A percentile compares a stretch with the other conserved stretches of the same genome.
Conservation (phyloP, 2,888 invertebrate species). For the Dryococelus australis region DNA sequence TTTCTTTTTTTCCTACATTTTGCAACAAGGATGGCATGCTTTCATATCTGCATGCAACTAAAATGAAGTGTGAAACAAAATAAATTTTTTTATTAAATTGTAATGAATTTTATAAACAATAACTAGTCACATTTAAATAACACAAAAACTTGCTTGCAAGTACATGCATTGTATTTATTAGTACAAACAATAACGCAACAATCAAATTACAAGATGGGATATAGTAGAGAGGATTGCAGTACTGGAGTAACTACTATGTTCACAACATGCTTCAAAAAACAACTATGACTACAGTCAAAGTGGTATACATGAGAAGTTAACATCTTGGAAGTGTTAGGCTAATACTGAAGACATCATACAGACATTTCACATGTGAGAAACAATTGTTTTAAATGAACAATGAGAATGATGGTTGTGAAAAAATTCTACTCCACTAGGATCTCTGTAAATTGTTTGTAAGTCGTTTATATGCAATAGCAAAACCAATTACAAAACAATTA, state of each 20-base stretch:
- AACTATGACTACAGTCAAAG: background rate
- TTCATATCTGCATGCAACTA: background rate
- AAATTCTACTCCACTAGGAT: background rate
- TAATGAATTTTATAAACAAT: background rate
- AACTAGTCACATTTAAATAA: background rate
- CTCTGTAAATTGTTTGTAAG: background rate
- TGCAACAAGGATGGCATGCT: background rate
- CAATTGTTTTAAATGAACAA: background rate
- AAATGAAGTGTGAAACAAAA: background rate
- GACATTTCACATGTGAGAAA: background rate
- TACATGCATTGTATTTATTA: background rate
- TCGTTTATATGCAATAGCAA: background rate
- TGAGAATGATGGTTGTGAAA: background rate
- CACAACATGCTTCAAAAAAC: background rate
- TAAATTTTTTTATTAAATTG: constrained; percentile 6
- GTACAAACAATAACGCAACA: background rate
- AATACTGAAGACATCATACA: background rate
- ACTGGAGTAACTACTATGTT: background rate
- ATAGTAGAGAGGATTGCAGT: background rate
- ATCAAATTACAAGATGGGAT: background rate
- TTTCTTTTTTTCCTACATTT: background rate
- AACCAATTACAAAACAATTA: background rate
- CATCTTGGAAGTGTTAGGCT: background rate
- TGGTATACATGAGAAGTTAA: background rate
- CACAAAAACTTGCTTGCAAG: background rate